Evolutionary conservation across 2,797 vertebrate genomes (phyloP), one percentile per base, ranked within the genome.

Genomic region (Neostethus bicornis): DNA sequence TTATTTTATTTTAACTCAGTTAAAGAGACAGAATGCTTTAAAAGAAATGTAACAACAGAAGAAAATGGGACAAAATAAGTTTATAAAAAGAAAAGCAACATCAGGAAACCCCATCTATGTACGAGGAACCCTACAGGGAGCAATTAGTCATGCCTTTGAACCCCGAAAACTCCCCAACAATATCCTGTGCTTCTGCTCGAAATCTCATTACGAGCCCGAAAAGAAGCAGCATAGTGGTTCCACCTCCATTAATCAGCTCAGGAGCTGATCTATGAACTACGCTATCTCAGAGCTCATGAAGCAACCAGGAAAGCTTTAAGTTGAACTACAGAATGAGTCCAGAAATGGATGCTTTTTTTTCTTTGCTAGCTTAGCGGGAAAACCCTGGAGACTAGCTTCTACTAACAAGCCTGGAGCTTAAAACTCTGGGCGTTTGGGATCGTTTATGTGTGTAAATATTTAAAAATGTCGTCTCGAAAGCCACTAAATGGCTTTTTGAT

Each of bases 211-310:
- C 61, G 78, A 70, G 50, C 53, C 48, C 66, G 63, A 51, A 59
- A 57, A 59, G 75, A 59, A 67, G 59, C 63, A 47, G 41, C 52
- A 6, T 2, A 24, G 43, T 45, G 54, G 65, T 62, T 69, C 48
- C 55, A 60, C 49, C 68, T 83, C 67, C 54, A 73, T 88, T 87
- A 71, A 79, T 83, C 75, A 82, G 73, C 50, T 75, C 72, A 75
- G 67, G 74, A 84, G 62, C 66, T 78, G 63, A 83, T 81, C 81
- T 69, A 34, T 85, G 76, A 66, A 50, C 77, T 58, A 38, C 43
- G 7, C 51, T 25, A 29, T 64, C 24, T 12, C 60, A 61, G 51
- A 57, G 35, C 41, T 38, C 56, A 1, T 20, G 37, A 44, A 28
- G 34, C 43, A 56, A 46, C 45, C 17, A 72, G 42, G 48, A 17